These are phyloP conservation scores for Agrotis clavis DNA, from an alignment of 2,888 invertebrate genomes.

Conservation along the genomic window DNA sequence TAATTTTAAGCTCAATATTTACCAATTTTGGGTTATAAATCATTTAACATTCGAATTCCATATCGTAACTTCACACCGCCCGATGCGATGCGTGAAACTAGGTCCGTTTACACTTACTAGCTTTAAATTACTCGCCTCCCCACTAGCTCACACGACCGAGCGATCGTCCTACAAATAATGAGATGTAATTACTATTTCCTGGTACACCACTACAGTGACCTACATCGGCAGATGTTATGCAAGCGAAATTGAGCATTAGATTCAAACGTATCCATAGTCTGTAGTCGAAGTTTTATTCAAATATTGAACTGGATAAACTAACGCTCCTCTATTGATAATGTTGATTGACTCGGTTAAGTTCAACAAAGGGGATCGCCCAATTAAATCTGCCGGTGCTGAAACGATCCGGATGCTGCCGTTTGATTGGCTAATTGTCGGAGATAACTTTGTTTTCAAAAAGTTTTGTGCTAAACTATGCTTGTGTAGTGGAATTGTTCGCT, in stretches of 20 bases:
- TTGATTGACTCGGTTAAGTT: conserved; percentile 67
- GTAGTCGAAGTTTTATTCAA: conserved; percentile 63
- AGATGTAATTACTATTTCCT: conserved; percentile 46
- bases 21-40: background rate
- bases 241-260: conserved; percentile 55
- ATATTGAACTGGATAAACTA: conserved; percentile 67
- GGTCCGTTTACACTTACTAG: conserved; percentile 12
- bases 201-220: conserved; percentile 22
- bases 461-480: conserved; percentile 43
- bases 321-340: conserved; percentile 62
- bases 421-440: conserved; percentile 64
- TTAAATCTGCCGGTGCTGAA: conserved; percentile 60
- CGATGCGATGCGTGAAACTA: background rate
- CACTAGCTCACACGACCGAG: conserved; percentile 9
- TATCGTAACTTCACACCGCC: background rate
- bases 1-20: background rate
- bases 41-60: background rate
- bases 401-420: conserved; percentile 61
- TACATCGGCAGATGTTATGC: conserved; percentile 34
- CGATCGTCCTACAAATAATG: conserved; percentile 41
- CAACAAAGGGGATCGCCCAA: conserved; percentile 64
- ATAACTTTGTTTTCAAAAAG: conserved; percentile 63
- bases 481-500: conserved; percentile 39
- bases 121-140: conserved; percentile 21
- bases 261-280: conserved; percentile 53